These are phyloP conservation scores for Dendrolimus houi DNA, from an alignment of 2,888 invertebrate genomes.

Conservation along the genomic window DNA sequence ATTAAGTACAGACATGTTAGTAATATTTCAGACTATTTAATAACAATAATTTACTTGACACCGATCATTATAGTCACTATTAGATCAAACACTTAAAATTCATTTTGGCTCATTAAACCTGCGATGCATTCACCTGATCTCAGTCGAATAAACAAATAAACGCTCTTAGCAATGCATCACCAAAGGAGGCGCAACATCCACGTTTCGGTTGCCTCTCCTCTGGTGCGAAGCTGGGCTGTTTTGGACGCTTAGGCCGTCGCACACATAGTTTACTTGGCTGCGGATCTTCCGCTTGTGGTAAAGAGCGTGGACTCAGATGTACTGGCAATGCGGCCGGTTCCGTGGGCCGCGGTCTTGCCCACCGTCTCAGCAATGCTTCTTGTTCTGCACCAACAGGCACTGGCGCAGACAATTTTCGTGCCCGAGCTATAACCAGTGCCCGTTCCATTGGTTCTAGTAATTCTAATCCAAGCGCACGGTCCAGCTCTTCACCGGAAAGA, in stretches of 20 bases:
- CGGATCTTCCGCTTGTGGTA: constrained; percentile 43
- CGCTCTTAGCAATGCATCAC: constrained; percentile 65
- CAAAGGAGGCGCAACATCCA: constrained; percentile 69
- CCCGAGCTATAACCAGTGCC: constrained; percentile 55
- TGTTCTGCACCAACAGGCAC: constrained; percentile 65
- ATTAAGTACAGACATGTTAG: background rate
- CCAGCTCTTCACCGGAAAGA: constrained; percentile 80
- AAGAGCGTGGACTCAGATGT: constrained; percentile 58
- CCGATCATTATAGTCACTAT: background rate
- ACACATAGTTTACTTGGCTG: constrained; percentile 50
- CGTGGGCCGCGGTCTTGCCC: constrained; percentile 57
- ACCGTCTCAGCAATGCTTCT: constrained; percentile 55
- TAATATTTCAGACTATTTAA: background rate
- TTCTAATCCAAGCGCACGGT: constrained; percentile 67
- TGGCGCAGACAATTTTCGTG: constrained; percentile 55
- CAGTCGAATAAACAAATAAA: constrained; percentile 75
- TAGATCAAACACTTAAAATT: background rate
- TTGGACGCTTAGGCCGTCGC: constrained; percentile 50
- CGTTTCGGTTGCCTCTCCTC: constrained; percentile 48
- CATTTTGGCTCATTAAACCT: constrained; percentile 12
- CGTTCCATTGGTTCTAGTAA: constrained; percentile 65
- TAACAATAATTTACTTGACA: background rate
- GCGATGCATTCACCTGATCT: constrained; percentile 19
- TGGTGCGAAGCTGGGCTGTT: constrained; percentile 57
- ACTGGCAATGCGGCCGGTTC: constrained; percentile 62